Evolutionary conservation across 1,140 invertebrate species (phyloP).

Genomic region (Acyrthosiphon pisum): DNA sequence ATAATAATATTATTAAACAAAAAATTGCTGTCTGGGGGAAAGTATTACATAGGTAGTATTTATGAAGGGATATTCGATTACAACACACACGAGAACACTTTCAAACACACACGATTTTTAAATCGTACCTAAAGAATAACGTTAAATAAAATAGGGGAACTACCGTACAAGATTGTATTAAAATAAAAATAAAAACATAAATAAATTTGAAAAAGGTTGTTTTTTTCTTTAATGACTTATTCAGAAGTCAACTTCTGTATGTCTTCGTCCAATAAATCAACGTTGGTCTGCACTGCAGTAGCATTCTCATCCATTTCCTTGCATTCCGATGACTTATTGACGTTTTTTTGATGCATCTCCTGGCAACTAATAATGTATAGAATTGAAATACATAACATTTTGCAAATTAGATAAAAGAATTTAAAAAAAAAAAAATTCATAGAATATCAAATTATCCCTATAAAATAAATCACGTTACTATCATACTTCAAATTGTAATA

Average conservation of each 20-base stretch:
- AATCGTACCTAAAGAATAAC: conserved; percentile 11
- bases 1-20: too few species aligned
- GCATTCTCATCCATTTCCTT: conserved; percentile 23
- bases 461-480: not conserved
- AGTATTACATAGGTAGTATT: not conserved
- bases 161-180: not conserved
- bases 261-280: not conserved
- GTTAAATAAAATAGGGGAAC: not conserved
- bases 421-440: not conserved
- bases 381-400: not conserved
- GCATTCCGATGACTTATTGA: not conserved
- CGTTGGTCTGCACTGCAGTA: not conserved
- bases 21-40: too few species aligned
- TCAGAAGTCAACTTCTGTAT: not conserved
- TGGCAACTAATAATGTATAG: not conserved
- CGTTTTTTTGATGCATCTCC: conserved; percentile 4
- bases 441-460: not conserved
- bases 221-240: not conserved
- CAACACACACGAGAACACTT: not conserved
- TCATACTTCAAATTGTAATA: not conserved
- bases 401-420: not conserved
- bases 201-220: not conserved
- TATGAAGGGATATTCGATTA: not conserved
- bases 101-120: not conserved
- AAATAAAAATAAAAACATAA: not conserved